Conservation (phyloP, 2,888 invertebrate genomes). For the Erebia aethiops region DNA sequence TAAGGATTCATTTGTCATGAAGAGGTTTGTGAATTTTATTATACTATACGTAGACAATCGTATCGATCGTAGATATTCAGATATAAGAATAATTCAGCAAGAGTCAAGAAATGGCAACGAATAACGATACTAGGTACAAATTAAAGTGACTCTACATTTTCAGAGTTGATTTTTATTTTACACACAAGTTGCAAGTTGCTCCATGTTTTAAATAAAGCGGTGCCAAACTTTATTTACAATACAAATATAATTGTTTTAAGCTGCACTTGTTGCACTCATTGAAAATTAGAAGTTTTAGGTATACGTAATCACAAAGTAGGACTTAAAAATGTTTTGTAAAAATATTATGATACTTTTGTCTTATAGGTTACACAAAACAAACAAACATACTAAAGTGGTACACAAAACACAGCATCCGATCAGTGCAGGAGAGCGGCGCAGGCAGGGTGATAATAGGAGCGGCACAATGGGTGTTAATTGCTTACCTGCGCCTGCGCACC, state of each 20-base stretch:
- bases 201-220: too few species aligned
- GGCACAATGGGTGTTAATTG: background rate
- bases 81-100: too few species aligned
- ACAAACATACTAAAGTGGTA: background rate
- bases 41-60: background rate
- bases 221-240: too few species aligned
- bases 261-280: too few species aligned
- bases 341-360: too few species aligned
- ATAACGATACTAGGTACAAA: too few species aligned
- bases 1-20: slow-evolving; percentile 6
- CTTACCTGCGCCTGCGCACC: background rate
- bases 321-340: too few species aligned
- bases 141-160: too few species aligned
- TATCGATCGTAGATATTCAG: background rate
- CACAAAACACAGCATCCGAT: background rate
- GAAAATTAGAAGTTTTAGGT: too few species aligned
- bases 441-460: background rate
- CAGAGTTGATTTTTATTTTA: background rate
- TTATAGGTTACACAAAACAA: background rate
- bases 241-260: too few species aligned
- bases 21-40: background rate
- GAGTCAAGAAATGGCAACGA: background rate
- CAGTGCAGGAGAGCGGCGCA: background rate
- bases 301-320: too few species aligned
- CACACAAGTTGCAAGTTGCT: background rate